These are phyloP conservation scores for Tetramorium bicarinatum DNA, from an alignment of 2,888 invertebrate species.

Conservation along the genomic window DNA sequence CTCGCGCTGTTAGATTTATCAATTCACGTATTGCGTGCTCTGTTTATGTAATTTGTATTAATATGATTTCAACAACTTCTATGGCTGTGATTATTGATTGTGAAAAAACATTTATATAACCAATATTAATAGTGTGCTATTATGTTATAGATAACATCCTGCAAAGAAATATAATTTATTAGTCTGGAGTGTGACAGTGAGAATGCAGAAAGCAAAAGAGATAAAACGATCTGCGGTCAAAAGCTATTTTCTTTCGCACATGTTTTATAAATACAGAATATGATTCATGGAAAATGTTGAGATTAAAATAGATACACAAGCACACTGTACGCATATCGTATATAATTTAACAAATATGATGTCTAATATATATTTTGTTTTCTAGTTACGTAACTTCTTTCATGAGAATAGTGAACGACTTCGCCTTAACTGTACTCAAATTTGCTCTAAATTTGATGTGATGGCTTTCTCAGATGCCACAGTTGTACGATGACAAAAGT, in stretches of 20 bases:
- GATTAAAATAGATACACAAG: background rate
- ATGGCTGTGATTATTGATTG: background rate
- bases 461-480: background rate
- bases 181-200: background rate
- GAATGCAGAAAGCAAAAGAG: background rate
- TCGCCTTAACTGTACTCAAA: background rate
- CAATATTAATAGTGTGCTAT: background rate
- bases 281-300: background rate
- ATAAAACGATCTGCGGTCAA: background rate
- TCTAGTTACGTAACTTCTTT: conserved; percentile 10
- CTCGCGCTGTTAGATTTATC: background rate
- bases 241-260: background rate
- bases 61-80: conserved; percentile 4
- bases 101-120: conserved; percentile 34
- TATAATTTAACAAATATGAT: background rate
- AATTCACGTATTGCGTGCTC: no score
- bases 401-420: background rate
- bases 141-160: conserved; percentile 24
- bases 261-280: background rate
- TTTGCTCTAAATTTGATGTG: background rate
- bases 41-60: conserved; percentile 16
- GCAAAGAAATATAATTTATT: background rate
- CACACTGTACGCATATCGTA: background rate
- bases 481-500: background rate
- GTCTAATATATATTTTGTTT: background rate